Evolutionary conservation across 2,888 invertebrate genomes (phyloP).

Genomic region (Agonum fuliginosum): DNA sequence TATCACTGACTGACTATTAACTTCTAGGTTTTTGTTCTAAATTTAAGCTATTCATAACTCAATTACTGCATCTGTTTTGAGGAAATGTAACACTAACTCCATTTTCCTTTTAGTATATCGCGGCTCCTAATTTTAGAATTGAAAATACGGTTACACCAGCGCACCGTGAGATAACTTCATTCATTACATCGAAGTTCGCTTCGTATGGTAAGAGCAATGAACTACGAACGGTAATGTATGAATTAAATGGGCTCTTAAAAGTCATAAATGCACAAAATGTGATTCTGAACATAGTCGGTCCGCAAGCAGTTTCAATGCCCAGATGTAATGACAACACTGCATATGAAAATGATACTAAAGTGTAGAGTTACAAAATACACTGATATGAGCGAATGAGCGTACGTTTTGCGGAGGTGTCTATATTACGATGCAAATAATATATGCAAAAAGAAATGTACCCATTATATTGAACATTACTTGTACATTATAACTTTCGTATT

Average conservation of each 20-base stretch:
- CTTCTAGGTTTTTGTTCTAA: too few relatives aligned
- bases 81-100: background rate
- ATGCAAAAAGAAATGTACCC: background rate
- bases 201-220: constrained; percentile 24
- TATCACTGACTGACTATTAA: too few relatives aligned
- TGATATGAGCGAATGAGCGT: too few relatives aligned
- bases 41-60: too few relatives aligned
- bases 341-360: constrained; percentile 10
- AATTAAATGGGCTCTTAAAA: constrained; percentile 45
- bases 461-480: background rate
- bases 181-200: background rate
- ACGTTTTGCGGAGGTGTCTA: constrained; percentile 1
- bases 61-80: too few relatives aligned
- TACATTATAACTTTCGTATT: too few relatives aligned
- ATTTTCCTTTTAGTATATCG: background rate
- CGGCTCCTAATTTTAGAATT: background rate
- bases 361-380: constrained; percentile 24
- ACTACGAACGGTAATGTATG: constrained; percentile 39
- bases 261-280: constrained; percentile 42
- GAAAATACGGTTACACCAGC: background rate
- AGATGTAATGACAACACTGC: background rate
- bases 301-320: background rate
- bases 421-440: background rate
- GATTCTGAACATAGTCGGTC: constrained; percentile 12
- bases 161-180: constrained; percentile 12